phyloP scores from a whole-genome alignment of 2,888 invertebrate species.

The Rhaphigaster nebulosa region DNA sequence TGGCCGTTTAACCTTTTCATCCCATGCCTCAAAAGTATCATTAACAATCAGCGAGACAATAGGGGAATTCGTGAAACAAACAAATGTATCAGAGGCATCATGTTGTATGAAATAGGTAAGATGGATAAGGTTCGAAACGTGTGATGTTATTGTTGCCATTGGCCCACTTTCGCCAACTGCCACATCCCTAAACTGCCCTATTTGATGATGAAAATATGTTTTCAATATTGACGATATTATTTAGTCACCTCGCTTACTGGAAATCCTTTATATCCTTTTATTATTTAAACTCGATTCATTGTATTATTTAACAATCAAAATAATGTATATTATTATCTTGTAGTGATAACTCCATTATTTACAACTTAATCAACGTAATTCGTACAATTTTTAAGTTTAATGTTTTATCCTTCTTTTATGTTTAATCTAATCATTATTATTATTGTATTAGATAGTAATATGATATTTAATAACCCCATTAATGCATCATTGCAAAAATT shows the following conservation, averaged over 20 bases:
- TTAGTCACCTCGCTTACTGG: no score
- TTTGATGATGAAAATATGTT: neutral
- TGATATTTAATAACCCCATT: neutral
- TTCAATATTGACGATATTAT: neutral
- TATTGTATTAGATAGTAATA: neutral
- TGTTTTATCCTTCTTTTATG: neutral
- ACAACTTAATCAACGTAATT: no score
- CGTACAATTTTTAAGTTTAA: neutral
- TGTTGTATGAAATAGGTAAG: neutral
- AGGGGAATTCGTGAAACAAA: neutral
- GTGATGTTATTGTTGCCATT: neutral
- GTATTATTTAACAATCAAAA: neutral
- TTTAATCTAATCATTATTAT: neutral
- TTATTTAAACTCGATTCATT: neutral
- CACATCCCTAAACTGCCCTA: neutral
- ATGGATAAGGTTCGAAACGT: neutral
- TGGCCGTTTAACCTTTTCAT: neutral
- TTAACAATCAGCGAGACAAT: neutral
- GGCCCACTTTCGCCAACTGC: neutral
- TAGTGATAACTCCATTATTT: neutral
- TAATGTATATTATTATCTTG: neutral
- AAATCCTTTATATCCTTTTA: neutral
- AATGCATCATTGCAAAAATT: no score
- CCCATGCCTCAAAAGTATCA: neutral
- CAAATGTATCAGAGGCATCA: neutral